Evolutionary conservation across 2,888 invertebrate species (phyloP).

Genomic region (Caenorhabditis sinica): DNA sequence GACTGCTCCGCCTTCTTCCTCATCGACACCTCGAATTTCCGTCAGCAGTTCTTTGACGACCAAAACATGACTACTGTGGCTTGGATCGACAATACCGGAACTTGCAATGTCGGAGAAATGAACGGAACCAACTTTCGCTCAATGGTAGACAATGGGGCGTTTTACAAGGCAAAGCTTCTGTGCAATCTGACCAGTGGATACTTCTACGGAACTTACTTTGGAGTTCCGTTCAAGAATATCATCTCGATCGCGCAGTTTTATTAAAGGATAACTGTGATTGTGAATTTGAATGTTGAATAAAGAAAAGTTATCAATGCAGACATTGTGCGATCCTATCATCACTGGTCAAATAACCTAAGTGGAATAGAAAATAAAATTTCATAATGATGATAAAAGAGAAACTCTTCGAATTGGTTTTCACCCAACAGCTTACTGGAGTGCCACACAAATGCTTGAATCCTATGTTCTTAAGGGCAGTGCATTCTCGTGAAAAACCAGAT

Average conservation of each 20-base stretch:
- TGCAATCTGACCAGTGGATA: not conserved
- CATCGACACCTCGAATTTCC: not conserved
- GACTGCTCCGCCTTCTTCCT: not conserved
- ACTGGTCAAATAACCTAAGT: too few relatives aligned
- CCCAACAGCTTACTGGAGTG: too few relatives aligned
- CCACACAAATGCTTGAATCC: too few relatives aligned
- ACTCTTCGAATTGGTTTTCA: too few relatives aligned
- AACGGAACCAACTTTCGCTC: not conserved
- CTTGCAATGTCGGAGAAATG: not conserved
- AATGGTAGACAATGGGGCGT: not conserved
- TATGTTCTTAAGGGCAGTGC: too few relatives aligned
- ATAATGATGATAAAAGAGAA: too few relatives aligned
- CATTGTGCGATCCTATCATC: too few relatives aligned
- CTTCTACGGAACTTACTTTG: not conserved
- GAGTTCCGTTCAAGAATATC: not conserved
- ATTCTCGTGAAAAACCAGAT: too few relatives aligned
- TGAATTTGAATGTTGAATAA: not conserved
- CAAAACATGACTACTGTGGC: not conserved
- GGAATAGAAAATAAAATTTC: too few relatives aligned
- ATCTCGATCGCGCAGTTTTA: conserved; percentile 16
- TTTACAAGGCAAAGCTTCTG: not conserved
- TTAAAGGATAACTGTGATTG: not conserved
- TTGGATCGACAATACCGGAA: conserved; percentile 17
- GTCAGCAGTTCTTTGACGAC: not conserved
- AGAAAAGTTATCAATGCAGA: too few relatives aligned